These are phyloP conservation scores for Anguilla japonica DNA, from an alignment of 2,113 vertebrate species.

Conservation along the genomic window DNA sequence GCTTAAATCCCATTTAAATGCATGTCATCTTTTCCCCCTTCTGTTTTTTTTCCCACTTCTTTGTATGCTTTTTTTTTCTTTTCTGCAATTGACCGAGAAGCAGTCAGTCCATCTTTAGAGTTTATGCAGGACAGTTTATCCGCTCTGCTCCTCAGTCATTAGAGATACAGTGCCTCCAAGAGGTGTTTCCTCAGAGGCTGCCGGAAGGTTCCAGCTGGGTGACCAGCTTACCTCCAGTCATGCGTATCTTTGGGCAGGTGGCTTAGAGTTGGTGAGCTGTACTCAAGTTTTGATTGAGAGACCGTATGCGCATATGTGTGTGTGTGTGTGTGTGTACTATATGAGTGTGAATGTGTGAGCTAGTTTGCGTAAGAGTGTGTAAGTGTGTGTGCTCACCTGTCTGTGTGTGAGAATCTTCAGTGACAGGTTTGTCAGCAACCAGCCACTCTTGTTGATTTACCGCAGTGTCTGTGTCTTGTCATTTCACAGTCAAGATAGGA, in stretches of 20 bases:
- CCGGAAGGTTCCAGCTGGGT: neutral
- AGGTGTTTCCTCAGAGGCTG: neutral
- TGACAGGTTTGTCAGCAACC: neutral
- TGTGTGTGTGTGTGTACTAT: neutral
- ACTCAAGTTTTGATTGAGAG: neutral
- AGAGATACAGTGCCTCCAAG: neutral
- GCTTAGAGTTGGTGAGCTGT: neutral
- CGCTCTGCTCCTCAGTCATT: neutral
- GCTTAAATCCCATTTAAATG: slow-evolving; percentile 50
- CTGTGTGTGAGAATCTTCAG: neutral
- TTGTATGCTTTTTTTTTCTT: neutral
- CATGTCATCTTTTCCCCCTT: slow-evolving; percentile 25
- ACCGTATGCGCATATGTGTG: neutral
- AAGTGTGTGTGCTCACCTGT: neutral
- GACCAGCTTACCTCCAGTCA: neutral
- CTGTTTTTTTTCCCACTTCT: slow-evolving; percentile 6
- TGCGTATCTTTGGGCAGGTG: neutral
- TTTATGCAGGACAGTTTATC: neutral
- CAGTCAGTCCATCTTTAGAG: slow-evolving; percentile 14
- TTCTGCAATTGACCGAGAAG: slow-evolving; percentile 32
- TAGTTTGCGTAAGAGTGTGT: neutral
- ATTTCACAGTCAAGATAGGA: neutral
- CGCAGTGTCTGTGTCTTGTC: neutral
- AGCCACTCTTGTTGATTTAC: neutral
- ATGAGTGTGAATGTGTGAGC: neutral